Base-by-base conservation (phyloP, 37 sponge, comb jelly and placozoan species). In the Cladorhizidae sp. region DNA sequence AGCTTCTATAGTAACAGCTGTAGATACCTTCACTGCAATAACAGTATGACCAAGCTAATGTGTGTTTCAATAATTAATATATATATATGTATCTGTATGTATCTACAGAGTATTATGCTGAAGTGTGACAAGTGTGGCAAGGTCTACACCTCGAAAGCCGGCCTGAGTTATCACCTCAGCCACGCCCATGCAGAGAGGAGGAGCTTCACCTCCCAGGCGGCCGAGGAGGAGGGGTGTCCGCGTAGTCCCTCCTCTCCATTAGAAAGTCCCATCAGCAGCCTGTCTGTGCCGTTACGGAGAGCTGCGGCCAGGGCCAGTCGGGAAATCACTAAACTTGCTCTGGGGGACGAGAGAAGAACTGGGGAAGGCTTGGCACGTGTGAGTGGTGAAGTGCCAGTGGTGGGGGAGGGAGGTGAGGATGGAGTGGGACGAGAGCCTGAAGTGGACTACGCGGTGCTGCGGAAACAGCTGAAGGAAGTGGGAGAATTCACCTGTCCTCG, bases 91-190 rank as follows among this genome's bases (percentile, higher is more conserved):
- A n/a, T n/a, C n/a, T n/a, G n/a, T 28, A 8, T 61, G 11, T 61
- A 6, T 5, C 36, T 31, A 32, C 35, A 65, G 67, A 17, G 35
- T 3, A 1, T 28, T 32, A 25, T 18, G 59, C 18, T 65, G 17
- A 32, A 36, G 25, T 91, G 91, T 74, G 57, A 78, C 18, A 18
- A 64, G 18, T 91, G 91, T 59, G 87, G 43, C 39, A 86, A 86
- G 73, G 18, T 23, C 17, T 91, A 83, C 79, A 74, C 75, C 0
- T 74, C 87, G 35, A 54, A 78, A 45, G 45, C 68, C 33, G 91
- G 91, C 0, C 80, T 91, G 14, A 67, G 32, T 35, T 91, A 91
- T 54, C 91, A 91, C 83, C 32, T 86, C 54, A 81, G 49, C 49
- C 49, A 45, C 45, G 21, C 32, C 57, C 0, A 37, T 23, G 1